Evolutionary conservation across 1,140 invertebrate species (phyloP).

Genomic region (Forficula auricularia): DNA sequence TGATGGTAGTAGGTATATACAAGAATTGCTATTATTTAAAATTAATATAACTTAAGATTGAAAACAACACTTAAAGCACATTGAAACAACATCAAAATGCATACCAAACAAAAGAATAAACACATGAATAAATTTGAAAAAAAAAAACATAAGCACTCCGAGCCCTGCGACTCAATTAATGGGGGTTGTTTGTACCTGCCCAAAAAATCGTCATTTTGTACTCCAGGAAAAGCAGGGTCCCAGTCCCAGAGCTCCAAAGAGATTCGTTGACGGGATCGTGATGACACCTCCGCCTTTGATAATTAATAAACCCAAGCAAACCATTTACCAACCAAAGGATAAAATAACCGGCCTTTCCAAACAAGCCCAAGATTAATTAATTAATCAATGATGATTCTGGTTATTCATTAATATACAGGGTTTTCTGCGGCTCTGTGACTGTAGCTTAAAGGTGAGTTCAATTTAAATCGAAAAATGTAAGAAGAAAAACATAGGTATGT

Average conservation of each 20-base stretch:
- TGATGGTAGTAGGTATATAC: too few species aligned
- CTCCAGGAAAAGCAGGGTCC: slow-evolving; percentile 60
- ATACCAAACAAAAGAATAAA: neutral
- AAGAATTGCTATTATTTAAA: too few species aligned
- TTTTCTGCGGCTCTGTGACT: too few species aligned
- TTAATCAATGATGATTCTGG: too few species aligned
- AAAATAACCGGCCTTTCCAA: neutral
- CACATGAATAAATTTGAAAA: neutral
- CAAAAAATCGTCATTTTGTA: slow-evolving; percentile 65
- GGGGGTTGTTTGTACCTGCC: slow-evolving; percentile 44
- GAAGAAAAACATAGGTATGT: too few species aligned
- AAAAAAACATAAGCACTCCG: slow-evolving; percentile 5
- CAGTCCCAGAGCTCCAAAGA: slow-evolving; percentile 65
- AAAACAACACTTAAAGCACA: too few species aligned
- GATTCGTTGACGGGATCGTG: slow-evolving; percentile 47
- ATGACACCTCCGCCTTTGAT: slow-evolving; percentile 49
- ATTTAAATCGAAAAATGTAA: too few species aligned
- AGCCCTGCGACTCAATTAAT: neutral
- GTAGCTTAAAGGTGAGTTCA: too few species aligned
- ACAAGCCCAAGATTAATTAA: neutral
- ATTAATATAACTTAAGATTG: too few species aligned
- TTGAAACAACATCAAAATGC: neutral
- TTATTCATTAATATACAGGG: too few species aligned
- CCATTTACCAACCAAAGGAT: slow-evolving; percentile 4
- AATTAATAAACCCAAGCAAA: too few species aligned